These are phyloP conservation scores for Lycophotia porphyrea DNA, from an alignment of 2,888 invertebrate genomes.

Conservation along the genomic window DNA sequence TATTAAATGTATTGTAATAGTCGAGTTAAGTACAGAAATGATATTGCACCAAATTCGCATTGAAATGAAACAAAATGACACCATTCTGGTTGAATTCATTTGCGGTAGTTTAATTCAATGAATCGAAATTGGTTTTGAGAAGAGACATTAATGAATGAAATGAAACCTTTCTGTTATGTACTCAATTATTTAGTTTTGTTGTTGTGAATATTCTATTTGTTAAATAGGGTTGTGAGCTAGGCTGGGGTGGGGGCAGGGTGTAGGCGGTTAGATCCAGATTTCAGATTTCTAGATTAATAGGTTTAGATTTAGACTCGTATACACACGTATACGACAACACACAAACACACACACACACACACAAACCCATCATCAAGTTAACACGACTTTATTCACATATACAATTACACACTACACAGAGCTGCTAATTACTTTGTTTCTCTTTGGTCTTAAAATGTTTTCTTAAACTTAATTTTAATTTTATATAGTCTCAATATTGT, in stretches of 20 bases:
- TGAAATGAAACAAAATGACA: slow-evolving; percentile 55
- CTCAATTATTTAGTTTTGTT: slow-evolving; percentile 17
- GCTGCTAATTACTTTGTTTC: no score
- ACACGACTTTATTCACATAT: no score
- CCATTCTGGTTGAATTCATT: slow-evolving; percentile 61
- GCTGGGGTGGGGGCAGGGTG: background rate
- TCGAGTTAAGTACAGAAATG: slow-evolving; percentile 32
- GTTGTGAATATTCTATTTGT: slow-evolving; percentile 14
- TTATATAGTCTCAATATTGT: no score
- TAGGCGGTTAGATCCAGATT: background rate
- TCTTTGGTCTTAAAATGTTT: no score
- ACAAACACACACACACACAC: no score
- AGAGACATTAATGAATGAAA: slow-evolving; percentile 52
- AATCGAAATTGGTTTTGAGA: slow-evolving; percentile 61
- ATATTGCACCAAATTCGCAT: slow-evolving; percentile 48
- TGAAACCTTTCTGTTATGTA: slow-evolving; percentile 20
- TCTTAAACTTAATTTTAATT: no score
- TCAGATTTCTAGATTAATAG: background rate
- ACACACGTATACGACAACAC: no score
- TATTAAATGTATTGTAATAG: slow-evolving; percentile 17
- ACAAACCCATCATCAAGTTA: no score
- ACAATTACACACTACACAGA: no score
- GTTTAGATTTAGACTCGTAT: no score
- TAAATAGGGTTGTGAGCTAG: background rate
- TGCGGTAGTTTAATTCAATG: slow-evolving; percentile 62